Percentiles rank a stretch among this genome's conserved stretches.
Conservation (phyloP, 92 coral and sea anemone genomes). For the Plumapathes pennacea region DNA sequence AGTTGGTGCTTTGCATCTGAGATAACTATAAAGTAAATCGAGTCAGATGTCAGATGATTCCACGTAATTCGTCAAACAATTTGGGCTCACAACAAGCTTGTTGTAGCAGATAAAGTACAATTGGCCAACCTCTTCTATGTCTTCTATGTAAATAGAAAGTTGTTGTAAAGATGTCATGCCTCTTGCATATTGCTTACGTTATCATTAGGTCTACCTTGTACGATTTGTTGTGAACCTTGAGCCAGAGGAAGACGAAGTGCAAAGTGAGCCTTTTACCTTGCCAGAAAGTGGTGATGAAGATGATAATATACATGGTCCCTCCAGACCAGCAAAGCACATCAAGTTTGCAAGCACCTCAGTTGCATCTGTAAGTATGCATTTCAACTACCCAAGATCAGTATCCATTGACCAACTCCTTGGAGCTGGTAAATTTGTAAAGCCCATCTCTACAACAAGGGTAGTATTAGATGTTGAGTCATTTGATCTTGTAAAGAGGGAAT, state of each 20-base stretch:
- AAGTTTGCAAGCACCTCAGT: conserved; percentile 51
- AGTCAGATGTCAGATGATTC: no score
- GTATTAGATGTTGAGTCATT: conserved; percentile 54
- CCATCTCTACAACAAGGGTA: conserved; percentile 50
- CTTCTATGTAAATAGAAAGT: no score
- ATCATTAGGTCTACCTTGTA: conserved; percentile 55
- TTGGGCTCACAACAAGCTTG: no score
- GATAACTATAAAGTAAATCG: no score
- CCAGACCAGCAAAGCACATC: conserved; percentile 52
- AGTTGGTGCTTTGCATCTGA: no score
- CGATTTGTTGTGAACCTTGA: conserved; percentile 45
- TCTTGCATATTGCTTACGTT: no score
- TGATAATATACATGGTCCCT: neutral
- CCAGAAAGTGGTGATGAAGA: conserved; percentile 27
- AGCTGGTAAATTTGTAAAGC: conserved; percentile 68
- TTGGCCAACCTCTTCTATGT: no score
- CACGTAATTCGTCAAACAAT: no score
- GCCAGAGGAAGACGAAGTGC: conserved; percentile 55
- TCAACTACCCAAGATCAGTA: conserved; percentile 59
- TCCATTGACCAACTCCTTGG: conserved; percentile 60
- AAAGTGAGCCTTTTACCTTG: conserved; percentile 24
- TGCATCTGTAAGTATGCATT: conserved; percentile 22
- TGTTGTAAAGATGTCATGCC: no score
- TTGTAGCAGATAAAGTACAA: no score
- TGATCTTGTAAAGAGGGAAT: conserved; percentile 37